Percentiles rank a stretch among this genome's conserved stretches.
Conservation (phyloP, 2,797 vertebrate species). For the Natrix natrix region DNA sequence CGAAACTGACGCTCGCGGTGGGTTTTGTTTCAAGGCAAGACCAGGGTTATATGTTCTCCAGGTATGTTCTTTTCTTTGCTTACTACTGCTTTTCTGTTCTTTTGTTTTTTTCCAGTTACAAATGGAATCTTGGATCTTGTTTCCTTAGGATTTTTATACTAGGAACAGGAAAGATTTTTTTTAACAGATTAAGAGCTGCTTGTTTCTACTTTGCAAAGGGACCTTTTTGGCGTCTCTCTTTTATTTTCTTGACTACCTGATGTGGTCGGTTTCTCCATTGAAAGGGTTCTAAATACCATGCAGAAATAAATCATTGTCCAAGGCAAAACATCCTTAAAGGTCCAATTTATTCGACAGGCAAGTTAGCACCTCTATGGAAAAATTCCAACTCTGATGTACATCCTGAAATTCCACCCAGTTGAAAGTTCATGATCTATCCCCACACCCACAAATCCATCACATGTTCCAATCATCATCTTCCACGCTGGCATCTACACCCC, state of each 20-base stretch:
- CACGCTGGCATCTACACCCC: too few species aligned
- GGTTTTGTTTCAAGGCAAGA: conserved; percentile 94
- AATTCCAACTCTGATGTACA: too few species aligned
- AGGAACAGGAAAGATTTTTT: neutral
- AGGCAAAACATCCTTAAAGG: too few species aligned
- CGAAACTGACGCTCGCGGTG: conserved; percentile 86
- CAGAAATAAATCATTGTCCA: too few species aligned
- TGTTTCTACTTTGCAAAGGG: neutral
- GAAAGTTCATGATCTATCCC: too few species aligned
- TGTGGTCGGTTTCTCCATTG: neutral
- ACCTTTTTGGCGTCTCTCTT: neutral
- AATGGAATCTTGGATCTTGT: too few species aligned
- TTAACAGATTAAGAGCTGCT: neutral
- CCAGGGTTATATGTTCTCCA: conserved; percentile 87
- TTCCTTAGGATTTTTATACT: neutral
- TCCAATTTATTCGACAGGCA: too few species aligned
- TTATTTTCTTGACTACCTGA: neutral
- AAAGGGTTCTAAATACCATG: too few species aligned
- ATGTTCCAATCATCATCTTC: too few species aligned
- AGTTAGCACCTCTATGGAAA: too few species aligned
- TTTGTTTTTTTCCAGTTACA: neutral
- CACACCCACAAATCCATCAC: too few species aligned
- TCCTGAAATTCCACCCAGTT: too few species aligned
- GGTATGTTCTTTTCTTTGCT: conserved; percentile 64
- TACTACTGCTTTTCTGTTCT: neutral